Conservation (phyloP, 2,888 invertebrate genomes). For the Xestia xanthographa region DNA sequence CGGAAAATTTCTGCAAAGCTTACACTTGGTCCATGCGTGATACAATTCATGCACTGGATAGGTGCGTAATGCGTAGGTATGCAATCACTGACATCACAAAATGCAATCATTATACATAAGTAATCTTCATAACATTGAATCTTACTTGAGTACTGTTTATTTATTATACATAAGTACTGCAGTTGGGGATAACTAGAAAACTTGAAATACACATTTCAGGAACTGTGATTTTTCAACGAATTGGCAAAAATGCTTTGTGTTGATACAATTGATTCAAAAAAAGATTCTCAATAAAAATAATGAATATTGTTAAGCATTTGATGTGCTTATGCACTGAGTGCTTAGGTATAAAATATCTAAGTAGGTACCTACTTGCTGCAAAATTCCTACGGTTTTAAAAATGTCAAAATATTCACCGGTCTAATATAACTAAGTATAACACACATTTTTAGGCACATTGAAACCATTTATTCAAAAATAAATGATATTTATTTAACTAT, state of each 20-base stretch:
- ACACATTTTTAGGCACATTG: not conserved
- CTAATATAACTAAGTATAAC: not conserved
- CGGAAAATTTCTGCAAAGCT: conserved; percentile 31
- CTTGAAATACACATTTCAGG: not conserved
- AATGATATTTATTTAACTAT: conserved; percentile 38
- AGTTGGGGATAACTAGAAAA: not conserved
- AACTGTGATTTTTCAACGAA: not conserved
- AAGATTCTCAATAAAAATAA: not conserved
- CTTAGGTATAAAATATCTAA: too few relatives aligned
- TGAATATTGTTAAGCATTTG: too few relatives aligned
- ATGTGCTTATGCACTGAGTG: too few relatives aligned
- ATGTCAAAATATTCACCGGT: not conserved
- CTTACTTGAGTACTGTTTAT: not conserved
- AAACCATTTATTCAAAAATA: conserved; percentile 29
- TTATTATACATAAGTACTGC: not conserved
- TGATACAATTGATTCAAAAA: not conserved
- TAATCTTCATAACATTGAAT: not conserved
- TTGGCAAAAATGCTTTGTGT: not conserved
- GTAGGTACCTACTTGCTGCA: not conserved
- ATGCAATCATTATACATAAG: conserved; percentile 5
- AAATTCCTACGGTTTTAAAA: not conserved
- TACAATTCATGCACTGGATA: conserved; percentile 18
- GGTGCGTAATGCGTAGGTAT: conserved; percentile 18
- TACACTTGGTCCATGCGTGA: conserved; percentile 18
- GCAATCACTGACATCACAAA: conserved; percentile 34